phyloP scores from a whole-genome alignment of 2,888 invertebrate genomes.

The Lysandra bellargus region DNA sequence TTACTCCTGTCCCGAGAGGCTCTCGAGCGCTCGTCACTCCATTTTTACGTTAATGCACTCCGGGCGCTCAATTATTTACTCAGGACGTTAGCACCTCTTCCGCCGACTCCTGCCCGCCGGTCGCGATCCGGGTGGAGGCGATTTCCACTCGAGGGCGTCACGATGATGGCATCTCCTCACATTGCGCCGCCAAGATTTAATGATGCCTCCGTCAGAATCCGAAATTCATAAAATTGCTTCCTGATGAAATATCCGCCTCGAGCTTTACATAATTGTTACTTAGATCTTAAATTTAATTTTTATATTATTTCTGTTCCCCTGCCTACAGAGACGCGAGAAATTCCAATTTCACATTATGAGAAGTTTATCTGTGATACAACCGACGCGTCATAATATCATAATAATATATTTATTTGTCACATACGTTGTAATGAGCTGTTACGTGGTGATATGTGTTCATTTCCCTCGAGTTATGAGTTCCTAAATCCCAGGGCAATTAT shows the following conservation, averaged over 20 bases:
- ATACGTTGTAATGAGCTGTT: not conserved
- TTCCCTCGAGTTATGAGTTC: not conserved
- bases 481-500: not conserved
- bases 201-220: not conserved
- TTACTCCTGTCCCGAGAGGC: slow-evolving; percentile 17
- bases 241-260: not conserved
- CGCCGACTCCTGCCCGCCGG: not conserved
- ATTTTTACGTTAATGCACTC: slow-evolving; percentile 28
- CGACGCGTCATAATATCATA: too few species aligned
- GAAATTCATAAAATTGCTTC: not conserved
- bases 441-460: not conserved
- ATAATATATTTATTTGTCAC: too few species aligned
- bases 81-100: not conserved
- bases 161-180: not conserved
- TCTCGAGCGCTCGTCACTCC: slow-evolving; percentile 17
- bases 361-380: not conserved
- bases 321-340: too few species aligned
- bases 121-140: not conserved
- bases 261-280: not conserved
- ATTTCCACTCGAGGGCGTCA: not conserved
- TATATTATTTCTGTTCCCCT: too few species aligned
- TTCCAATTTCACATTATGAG: too few species aligned
- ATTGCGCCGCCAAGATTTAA: not conserved
- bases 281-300: not conserved
- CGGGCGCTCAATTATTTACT: slow-evolving; percentile 19